Percentiles rank a stretch among this genome's conserved stretches.
Evolutionary conservation across 2,888 invertebrate genomes (phyloP).

Genomic region (Acanthoscelides obtectus): DNA sequence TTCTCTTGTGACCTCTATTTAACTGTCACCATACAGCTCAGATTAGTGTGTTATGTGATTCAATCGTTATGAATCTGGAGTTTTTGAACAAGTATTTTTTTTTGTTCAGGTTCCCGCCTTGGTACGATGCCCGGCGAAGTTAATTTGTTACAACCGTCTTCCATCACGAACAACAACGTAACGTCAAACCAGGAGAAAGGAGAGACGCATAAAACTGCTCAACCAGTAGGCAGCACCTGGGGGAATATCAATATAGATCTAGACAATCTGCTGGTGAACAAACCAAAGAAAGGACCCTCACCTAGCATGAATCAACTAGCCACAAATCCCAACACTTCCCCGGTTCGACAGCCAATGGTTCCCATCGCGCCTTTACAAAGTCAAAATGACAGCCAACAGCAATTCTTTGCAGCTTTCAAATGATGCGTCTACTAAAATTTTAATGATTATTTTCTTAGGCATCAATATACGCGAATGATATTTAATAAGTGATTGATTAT

Average conservation of each 20-base stretch:
- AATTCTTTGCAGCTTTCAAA: conserved; percentile 39
- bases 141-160: conserved; percentile 36
- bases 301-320: conserved; percentile 88
- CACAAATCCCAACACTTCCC: conserved; percentile 62
- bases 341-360: conserved; percentile 33
- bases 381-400: conserved; percentile 21
- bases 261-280: conserved; percentile 70
- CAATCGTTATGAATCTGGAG: too few relatives aligned
- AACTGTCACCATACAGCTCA: too few relatives aligned
- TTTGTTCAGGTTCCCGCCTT: too few relatives aligned
- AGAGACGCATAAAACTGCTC: neutral
- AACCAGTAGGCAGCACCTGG: conserved; percentile 72
- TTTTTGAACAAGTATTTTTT: too few relatives aligned
- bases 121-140: neutral
- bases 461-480: too few relatives aligned
- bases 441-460: too few relatives aligned
- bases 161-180: conserved; percentile 45
- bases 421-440: conserved; percentile 23
- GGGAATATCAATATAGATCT: conserved; percentile 84
- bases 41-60: too few relatives aligned
- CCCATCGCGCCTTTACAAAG: conserved; percentile 36
- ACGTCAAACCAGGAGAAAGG: conserved; percentile 36
- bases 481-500: too few relatives aligned
- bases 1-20: too few relatives aligned
- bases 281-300: conserved; percentile 64